phyloP scores from a whole-genome alignment of 2,888 invertebrate species.

The Tubulanus polymorphus region DNA sequence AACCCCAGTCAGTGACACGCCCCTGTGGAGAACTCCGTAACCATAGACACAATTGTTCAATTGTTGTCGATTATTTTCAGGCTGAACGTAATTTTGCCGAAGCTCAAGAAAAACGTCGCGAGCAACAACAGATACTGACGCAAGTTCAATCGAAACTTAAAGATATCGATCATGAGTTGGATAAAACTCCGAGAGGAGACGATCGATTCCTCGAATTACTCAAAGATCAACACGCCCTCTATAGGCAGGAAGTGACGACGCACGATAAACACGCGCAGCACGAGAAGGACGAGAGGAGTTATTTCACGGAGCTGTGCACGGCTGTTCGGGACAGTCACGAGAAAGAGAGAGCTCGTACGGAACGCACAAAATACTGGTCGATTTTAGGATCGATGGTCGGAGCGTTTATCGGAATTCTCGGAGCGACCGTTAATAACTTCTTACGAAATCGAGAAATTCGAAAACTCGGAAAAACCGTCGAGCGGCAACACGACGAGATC shows the following conservation, averaged over 20 bases:
- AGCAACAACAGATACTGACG: slow-evolving; percentile 30
- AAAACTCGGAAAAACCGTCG: slow-evolving; percentile 59
- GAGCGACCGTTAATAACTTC: slow-evolving; percentile 65
- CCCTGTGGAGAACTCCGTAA: no score
- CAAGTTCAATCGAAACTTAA: slow-evolving; percentile 57
- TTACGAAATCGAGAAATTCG: slow-evolving; percentile 65
- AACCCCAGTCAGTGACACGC: no score
- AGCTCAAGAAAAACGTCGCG: slow-evolving; percentile 36
- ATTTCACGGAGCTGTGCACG: slow-evolving; percentile 68
- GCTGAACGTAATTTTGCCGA: slow-evolving; percentile 41
- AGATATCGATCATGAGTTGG: slow-evolving; percentile 70
- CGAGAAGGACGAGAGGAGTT: slow-evolving; percentile 69
- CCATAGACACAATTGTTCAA: no score
- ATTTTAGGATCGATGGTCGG: slow-evolving; percentile 70
- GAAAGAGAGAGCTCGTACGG: slow-evolving; percentile 73
- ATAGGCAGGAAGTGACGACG: slow-evolving; percentile 53
- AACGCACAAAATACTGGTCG: slow-evolving; percentile 81
- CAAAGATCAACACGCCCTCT: slow-evolving; percentile 59
- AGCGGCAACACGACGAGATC: slow-evolving; percentile 32
- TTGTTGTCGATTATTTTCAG: slow-evolving; percentile 36
- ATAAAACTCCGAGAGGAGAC: slow-evolving; percentile 72
- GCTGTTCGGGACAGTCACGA: slow-evolving; percentile 79
- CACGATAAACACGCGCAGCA: slow-evolving; percentile 62
- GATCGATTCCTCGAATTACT: slow-evolving; percentile 71
- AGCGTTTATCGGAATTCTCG: slow-evolving; percentile 62